Base-by-base conservation (phyloP, 1,140 invertebrate species). In the Drosophila takahashii region DNA sequence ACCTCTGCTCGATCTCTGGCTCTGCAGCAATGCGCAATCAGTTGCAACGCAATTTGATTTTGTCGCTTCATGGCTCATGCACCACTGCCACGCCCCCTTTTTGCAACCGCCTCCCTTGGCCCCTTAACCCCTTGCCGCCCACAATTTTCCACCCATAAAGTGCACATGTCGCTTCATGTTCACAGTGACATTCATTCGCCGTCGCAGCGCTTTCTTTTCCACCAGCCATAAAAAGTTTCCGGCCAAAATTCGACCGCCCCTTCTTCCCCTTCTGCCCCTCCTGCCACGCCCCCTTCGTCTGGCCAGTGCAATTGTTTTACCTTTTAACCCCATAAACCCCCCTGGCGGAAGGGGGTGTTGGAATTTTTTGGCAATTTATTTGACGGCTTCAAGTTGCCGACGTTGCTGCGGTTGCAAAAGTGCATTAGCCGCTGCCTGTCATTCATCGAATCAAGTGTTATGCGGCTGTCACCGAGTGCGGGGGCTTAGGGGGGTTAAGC, bases 81-180 rank as follows among this genome's bases (percentile, higher is more conserved):
- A 73, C 57, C 65, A 44, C 37, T 44, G 57, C 11, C 37, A 44
- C 4, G 8, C n/a, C 4, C 18, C 10, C 16, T 11, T 34, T 42
- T 13, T 8, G 37, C 13, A 18, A 4, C 41, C 16, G 18, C 8
- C 26, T 4, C 27, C n/a, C 9, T 18, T 2, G 6, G 4, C 10
- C 3, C 16, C 9, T 13, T 2, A 16, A 13, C 45, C 45, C 29
- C 29, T 8, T 9, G 26, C 13, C 26, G 34, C 4, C 16, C 64
- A n/a, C 34, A 41, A 54, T 45, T 47, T 69, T 56, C 48, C 47
- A 69, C 54, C 53, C 86, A 90, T 90, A 90, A 90, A 90, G 81
- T 90, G 87, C 87, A 90, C 81, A 90, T 90, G 87, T 90, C 86
- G 87, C 80, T 78, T 77, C 76, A 78, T 90, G 87, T 90, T 90